A percentile compares a stretch with the other conserved stretches of the same genome.
These are phyloP conservation scores for Merodon equestris DNA, from an alignment of 2,888 invertebrate genomes.

Conservation along the genomic window DNA sequence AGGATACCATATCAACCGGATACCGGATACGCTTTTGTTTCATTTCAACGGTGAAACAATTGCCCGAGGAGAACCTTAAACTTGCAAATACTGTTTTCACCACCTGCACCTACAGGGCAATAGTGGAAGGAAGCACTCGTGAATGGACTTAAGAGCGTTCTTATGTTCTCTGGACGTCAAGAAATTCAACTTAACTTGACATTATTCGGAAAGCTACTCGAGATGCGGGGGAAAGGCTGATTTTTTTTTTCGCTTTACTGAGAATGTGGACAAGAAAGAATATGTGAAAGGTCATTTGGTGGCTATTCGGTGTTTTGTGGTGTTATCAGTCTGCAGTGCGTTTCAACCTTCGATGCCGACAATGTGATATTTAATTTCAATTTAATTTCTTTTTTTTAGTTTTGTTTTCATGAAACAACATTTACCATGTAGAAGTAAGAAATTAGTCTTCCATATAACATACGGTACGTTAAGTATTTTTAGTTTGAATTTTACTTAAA, in stretches of 20 bases:
- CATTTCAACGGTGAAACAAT: slow-evolving; percentile 3
- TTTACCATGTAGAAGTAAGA: slow-evolving; percentile 17
- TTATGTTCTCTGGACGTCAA: slow-evolving; percentile 18
- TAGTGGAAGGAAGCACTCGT: background rate
- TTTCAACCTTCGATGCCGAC: background rate
- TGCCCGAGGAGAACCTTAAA: slow-evolving; percentile 51
- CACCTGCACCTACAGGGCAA: slow-evolving; percentile 1
- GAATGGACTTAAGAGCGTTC: slow-evolving; percentile 3
- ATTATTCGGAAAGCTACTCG: slow-evolving; percentile 33
- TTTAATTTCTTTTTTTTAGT: background rate
- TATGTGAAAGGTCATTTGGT: too few relatives aligned
- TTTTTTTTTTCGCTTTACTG: slow-evolving; percentile 64
- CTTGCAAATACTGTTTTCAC: slow-evolving; percentile 53
- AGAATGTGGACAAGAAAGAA: too few relatives aligned
- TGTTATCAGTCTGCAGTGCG: background rate
- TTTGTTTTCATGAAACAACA: slow-evolving; percentile 11
- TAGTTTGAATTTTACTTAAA: background rate
- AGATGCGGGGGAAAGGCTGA: slow-evolving; percentile 14
- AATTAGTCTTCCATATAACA: slow-evolving; percentile 56
- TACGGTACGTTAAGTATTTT: slow-evolving; percentile 6
- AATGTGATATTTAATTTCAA: slow-evolving; percentile 28
- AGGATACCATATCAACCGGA: slow-evolving; percentile 36
- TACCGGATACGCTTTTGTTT: slow-evolving; percentile 48
- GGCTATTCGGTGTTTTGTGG: too few relatives aligned
- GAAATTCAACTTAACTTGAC: slow-evolving; percentile 54